Evolutionary conservation across 2,888 invertebrate genomes (phyloP).

Genomic region (Saturnia pavonia): DNA sequence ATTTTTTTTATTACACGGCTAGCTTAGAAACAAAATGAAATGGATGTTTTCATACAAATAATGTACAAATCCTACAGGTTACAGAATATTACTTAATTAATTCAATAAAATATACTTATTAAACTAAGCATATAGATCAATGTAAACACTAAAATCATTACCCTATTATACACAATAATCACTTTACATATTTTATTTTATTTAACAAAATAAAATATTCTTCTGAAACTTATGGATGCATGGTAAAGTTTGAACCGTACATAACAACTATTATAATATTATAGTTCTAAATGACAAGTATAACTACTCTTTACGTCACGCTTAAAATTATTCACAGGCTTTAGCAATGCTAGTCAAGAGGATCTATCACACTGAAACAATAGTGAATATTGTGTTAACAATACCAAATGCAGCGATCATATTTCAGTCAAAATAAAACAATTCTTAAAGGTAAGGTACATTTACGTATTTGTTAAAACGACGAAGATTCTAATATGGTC

Average conservation of each 20-base stretch:
- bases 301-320: neutral
- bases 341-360: neutral
- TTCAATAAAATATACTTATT: neutral
- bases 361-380: constrained; percentile 6
- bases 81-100: neutral
- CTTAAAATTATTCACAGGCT: constrained; percentile 1
- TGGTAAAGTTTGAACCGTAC: neutral
- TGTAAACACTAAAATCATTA: constrained; percentile 3
- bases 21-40: neutral
- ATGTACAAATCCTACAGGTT: neutral
- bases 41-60: neutral
- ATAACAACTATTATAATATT: neutral
- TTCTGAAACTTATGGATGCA: neutral
- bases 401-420: constrained; percentile 12
- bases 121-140: neutral
- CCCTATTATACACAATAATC: neutral
- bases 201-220: neutral
- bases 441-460: constrained; percentile 22
- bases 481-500: constrained; percentile 45
- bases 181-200: neutral
- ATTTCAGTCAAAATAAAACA: constrained; percentile 18
- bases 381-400: constrained; percentile 7
- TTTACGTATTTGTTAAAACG: constrained; percentile 36
- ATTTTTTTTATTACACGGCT: constrained; percentile 4
- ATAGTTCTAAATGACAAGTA: neutral